Evolutionary conservation across 1,140 invertebrate species (phyloP).

Genomic region (Trichonephila inaurata): DNA sequence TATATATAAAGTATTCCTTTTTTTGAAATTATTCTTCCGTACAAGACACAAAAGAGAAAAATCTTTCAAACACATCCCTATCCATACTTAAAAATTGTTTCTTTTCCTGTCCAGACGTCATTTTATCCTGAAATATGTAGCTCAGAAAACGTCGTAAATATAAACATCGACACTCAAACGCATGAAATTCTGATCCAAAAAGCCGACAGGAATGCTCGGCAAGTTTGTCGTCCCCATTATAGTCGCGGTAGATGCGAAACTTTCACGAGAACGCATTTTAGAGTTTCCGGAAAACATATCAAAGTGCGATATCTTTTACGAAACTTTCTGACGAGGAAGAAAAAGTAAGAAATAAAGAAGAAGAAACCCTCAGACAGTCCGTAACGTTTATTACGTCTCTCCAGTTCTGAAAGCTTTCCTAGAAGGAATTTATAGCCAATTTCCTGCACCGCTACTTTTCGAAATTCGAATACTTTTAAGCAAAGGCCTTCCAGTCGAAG

Average conservation of each 20-base stretch:
- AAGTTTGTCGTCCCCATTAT: slow-evolving; percentile 11
- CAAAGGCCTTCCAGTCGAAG: slow-evolving; percentile 8
- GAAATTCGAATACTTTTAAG: slow-evolving; percentile 41
- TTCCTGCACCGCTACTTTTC: slow-evolving; percentile 42
- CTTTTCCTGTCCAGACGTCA: background rate
- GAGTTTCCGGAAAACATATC: slow-evolving; percentile 51
- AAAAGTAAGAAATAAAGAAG: background rate
- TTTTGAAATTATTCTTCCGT: too few relatives aligned
- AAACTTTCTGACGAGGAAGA: background rate
- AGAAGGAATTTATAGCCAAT: slow-evolving; percentile 51
- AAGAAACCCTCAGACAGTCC: slow-evolving; percentile 30
- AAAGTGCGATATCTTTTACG: slow-evolving; percentile 31
- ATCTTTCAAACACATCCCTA: too few relatives aligned
- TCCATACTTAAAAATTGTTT: too few relatives aligned
- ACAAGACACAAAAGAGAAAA: too few relatives aligned
- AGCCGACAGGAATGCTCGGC: slow-evolving; percentile 10
- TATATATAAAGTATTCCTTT: too few relatives aligned
- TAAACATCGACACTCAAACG: background rate
- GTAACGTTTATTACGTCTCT: slow-evolving; percentile 49
- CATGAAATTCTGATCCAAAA: background rate
- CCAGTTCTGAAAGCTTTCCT: slow-evolving; percentile 17
- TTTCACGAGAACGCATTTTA: background rate
- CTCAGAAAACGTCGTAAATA: background rate
- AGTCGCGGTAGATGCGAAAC: background rate
- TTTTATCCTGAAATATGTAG: background rate